Evolutionary conservation across 2,888 invertebrate genomes (phyloP).

Genomic region (Nematopogon swammerdamellus): DNA sequence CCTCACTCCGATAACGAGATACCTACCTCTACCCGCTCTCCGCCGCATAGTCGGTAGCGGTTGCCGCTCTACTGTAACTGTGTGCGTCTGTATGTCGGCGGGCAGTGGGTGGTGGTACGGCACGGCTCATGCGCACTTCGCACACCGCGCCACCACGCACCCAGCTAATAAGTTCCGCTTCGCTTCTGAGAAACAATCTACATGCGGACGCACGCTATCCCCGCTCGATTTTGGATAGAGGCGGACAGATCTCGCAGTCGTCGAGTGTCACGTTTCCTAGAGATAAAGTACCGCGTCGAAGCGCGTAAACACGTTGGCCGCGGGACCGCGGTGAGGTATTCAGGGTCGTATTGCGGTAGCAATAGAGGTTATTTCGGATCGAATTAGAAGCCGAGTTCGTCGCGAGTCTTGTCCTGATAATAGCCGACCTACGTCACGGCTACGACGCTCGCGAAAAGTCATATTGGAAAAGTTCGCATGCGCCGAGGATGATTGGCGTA

Average conservation of each 20-base stretch:
- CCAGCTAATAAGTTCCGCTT: constrained; percentile 22
- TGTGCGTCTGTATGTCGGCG: no score
- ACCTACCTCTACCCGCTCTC: constrained; percentile 23
- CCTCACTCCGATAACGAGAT: constrained; percentile 40
- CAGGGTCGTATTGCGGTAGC: neutral
- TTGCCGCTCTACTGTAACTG: constrained; percentile 13
- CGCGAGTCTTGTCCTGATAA: neutral
- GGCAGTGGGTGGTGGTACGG: neutral
- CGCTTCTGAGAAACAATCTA: constrained; percentile 20
- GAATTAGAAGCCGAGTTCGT: neutral
- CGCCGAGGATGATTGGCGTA: constrained; percentile 43
- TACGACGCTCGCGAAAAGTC: constrained; percentile 16
- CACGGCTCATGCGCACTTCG: neutral
- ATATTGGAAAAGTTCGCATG: constrained; percentile 50
- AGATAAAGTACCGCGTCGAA: constrained; percentile 48
- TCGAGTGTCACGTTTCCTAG: constrained; percentile 34
- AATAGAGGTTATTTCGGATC: neutral
- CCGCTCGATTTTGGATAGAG: constrained; percentile 26
- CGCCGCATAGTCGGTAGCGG: constrained; percentile 14
- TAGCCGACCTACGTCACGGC: neutral
- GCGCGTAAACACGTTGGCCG: constrained; percentile 49
- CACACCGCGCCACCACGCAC: neutral
- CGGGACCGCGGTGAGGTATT: neutral
- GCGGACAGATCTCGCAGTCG: constrained; percentile 45
- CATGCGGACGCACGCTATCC: constrained; percentile 14